phyloP scores from a whole-genome alignment of 2,797 vertebrate genomes.

The Peromyscus melanophrys region DNA sequence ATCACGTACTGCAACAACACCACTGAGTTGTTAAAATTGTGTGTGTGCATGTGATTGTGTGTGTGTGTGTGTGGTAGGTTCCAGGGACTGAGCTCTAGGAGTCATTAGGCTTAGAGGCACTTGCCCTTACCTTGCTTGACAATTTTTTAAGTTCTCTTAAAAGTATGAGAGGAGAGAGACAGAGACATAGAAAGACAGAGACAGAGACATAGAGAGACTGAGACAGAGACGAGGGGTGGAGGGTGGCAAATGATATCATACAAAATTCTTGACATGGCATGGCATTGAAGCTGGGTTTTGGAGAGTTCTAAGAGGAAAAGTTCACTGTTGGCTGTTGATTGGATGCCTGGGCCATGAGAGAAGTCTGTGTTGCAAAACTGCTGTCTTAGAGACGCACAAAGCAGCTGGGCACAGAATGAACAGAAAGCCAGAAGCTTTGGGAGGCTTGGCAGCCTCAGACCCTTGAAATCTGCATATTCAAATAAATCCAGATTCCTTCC shows the following conservation, averaged over 20 bases:
- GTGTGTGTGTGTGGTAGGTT: neutral
- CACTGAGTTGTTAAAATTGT: neutral
- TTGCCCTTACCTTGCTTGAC: neutral
- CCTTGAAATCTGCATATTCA: slow-evolving; percentile 43
- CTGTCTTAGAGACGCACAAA: slow-evolving; percentile 63
- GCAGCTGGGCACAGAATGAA: neutral
- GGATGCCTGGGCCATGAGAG: neutral
- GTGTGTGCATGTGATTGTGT: neutral
- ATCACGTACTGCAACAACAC: neutral
- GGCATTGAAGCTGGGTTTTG: neutral
- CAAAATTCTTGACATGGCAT: neutral
- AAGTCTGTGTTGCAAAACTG: neutral
- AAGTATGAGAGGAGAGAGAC: neutral
- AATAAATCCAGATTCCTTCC: slow-evolving; percentile 46
- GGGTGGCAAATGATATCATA: neutral
- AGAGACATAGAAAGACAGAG: neutral
- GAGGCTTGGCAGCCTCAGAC: slow-evolving; percentile 39
- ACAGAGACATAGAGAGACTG: no score
- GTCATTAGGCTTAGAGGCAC: neutral
- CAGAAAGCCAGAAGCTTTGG: slow-evolving; percentile 46
- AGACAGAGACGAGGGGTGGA: no score
- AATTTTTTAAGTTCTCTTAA: neutral
- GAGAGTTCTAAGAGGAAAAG: slow-evolving; percentile 32
- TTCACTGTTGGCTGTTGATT: neutral
- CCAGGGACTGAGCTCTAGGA: neutral